phyloP scores from a whole-genome alignment of 1,140 invertebrate species.

The Drosophila saltans region DNA sequence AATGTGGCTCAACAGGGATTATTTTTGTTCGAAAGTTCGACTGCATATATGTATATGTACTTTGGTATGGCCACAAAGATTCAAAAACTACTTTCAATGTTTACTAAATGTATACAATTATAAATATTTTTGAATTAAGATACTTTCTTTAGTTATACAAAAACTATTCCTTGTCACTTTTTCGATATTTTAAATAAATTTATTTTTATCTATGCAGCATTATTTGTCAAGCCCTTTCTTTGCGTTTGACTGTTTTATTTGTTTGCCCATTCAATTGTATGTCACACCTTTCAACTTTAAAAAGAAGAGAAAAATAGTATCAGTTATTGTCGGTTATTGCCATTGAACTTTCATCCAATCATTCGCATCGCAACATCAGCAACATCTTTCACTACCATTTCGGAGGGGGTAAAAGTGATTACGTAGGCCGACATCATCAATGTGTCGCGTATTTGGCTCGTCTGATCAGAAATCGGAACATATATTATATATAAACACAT shows the following conservation, averaged over 20 bases:
- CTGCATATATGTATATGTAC: too few species aligned
- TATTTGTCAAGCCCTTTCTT: neutral
- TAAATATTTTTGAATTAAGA: too few species aligned
- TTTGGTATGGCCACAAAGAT: too few species aligned
- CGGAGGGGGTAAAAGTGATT: constrained; percentile 34
- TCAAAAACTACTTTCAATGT: too few species aligned
- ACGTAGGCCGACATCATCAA: constrained; percentile 58
- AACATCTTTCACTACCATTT: constrained; percentile 26
- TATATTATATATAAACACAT: neutral
- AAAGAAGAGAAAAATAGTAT: neutral
- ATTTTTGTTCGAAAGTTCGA: too few species aligned
- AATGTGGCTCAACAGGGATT: too few species aligned
- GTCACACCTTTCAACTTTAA: constrained; percentile 15
- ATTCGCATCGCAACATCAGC: constrained; percentile 30
- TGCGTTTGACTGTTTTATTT: neutral
- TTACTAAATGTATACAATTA: too few species aligned
- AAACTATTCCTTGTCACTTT: neutral
- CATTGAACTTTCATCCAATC: constrained; percentile 39
- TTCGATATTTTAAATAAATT: neutral
- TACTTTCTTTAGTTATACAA: neutral
- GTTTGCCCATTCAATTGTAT: neutral
- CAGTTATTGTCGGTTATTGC: neutral
- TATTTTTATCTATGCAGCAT: neutral
- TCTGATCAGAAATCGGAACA: constrained; percentile 11
- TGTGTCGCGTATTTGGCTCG: neutral